Percentiles rank a stretch among this genome's conserved stretches.
Conservation (phyloP, 2,797 vertebrate genomes). For the Poeciliopsis gracilis region DNA sequence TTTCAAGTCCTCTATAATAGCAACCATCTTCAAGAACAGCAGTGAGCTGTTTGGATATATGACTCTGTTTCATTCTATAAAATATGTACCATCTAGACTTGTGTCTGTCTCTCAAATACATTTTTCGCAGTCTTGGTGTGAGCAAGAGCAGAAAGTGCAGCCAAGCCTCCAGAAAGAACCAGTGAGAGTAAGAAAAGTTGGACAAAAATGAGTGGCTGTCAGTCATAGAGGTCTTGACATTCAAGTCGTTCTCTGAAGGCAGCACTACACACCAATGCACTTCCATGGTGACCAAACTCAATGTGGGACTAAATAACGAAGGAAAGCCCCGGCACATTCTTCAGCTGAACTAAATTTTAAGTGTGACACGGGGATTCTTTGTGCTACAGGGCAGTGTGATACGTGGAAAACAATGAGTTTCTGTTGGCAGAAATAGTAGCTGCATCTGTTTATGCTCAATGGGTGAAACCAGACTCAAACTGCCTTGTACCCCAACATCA, state of each 20-base stretch:
- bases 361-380: not conserved
- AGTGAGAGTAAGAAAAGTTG: constrained; percentile 10
- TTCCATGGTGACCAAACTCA: constrained; percentile 24
- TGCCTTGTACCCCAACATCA: not conserved
- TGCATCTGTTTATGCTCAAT: not conserved
- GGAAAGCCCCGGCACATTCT: constrained; percentile 17
- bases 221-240: constrained; percentile 13
- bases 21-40: not conserved
- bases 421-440: constrained; percentile 1
- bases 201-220: constrained; percentile 28
- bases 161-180: constrained; percentile 23
- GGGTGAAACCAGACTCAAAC: not conserved
- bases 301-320: constrained; percentile 15
- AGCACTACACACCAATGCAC: not conserved
- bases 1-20: constrained; percentile 11
- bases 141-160: constrained; percentile 4
- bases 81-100: constrained; percentile 29
- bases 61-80: constrained; percentile 25
- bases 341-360: constrained; percentile 11
- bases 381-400: not conserved
- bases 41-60: constrained; percentile 25
- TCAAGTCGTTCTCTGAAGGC: constrained; percentile 22
- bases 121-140: not conserved
- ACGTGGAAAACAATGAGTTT: not conserved
- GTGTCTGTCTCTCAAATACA: constrained; percentile 40